Conservation (phyloP, 2,888 invertebrate genomes). For the Nephrotoma flavescens region DNA sequence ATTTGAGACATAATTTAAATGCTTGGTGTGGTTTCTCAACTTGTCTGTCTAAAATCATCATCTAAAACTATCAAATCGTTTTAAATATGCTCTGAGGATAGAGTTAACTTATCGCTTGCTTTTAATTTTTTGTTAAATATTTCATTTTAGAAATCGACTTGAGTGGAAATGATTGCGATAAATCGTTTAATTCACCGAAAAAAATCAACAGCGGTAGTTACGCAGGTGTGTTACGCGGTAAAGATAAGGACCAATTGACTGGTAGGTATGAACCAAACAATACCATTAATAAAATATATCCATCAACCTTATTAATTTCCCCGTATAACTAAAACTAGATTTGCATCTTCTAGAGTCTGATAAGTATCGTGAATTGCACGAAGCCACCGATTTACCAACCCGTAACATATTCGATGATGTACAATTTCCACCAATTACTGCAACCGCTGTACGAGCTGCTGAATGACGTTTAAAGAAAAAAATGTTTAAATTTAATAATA, state of each 20-base stretch:
- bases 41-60: too few species aligned
- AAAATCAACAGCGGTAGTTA: conserved; percentile 38
- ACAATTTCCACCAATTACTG: conserved; percentile 29
- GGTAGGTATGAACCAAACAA: conserved; percentile 37
- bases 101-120: neutral
- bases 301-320: too few species aligned
- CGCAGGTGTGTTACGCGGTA: conserved; percentile 81
- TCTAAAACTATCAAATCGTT: too few species aligned
- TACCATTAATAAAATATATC: neutral
- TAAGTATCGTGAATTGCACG: conserved; percentile 29
- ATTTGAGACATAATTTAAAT: too few species aligned
- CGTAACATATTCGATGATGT: conserved; percentile 28
- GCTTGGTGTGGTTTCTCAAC: too few species aligned
- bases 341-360: conserved; percentile 24
- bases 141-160: conserved; percentile 15
- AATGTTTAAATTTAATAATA: neutral
- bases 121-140: conserved; percentile 1
- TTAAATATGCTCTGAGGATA: neutral
- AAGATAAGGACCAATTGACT: conserved; percentile 69
- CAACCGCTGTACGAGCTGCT: conserved; percentile 10
- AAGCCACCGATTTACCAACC: conserved; percentile 29
- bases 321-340: neutral
- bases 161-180: conserved; percentile 10
- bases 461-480: conserved; percentile 11
- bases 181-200: conserved; percentile 3